Base-by-base conservation (phyloP, 2,113 vertebrate genomes). In the Rhombomys opimus region DNA sequence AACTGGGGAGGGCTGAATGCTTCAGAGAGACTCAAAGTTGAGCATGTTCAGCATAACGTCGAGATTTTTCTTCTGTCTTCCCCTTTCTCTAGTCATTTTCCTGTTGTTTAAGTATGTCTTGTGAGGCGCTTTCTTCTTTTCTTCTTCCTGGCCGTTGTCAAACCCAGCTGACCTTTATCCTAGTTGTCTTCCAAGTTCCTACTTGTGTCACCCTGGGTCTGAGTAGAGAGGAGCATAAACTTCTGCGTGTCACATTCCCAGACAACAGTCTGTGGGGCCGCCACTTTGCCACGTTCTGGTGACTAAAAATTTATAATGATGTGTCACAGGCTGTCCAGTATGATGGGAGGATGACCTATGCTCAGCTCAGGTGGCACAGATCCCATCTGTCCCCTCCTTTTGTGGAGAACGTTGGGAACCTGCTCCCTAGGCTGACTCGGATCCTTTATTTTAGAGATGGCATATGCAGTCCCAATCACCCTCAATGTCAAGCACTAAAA, bases 141-240 rank as follows among this genome's bases (percentile, higher is more conserved):
- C 35, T 87, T 5, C 41, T 2, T 89, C 20, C 59, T 17, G 35
- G 59, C 23, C 91, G 27, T 91, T 95, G 86, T 86, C 82, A 95
- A 87, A 30, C 2, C 15, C 20, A 38, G 38, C 30, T 76, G 38
- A 22, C 72, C 81, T 76, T 30, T 88, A 5, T 14, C 15, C 38
- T 78, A 65, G 38, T 90, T 95, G 80, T 95, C 90, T 73, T 90
- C 8, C 92, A 70, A 82, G 61, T 90, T 90, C 67, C 20, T 88
- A 1, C 25, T 61, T 17, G 17, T 77, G 38, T 63, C 38, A 50
- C 46, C 52, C n/a, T 80, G 7, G 41, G 11, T 84, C 23, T 92
- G 10, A 12, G 11, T 20, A 70, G 81, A 59, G 76, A 93, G 61
- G 94, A 81, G 18, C 30, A 63, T 12, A 10, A 25, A n/a, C 72